These are phyloP conservation scores for Solenopsis fugax DNA, from an alignment of 1,140 invertebrate genomes.

Conservation along the genomic window DNA sequence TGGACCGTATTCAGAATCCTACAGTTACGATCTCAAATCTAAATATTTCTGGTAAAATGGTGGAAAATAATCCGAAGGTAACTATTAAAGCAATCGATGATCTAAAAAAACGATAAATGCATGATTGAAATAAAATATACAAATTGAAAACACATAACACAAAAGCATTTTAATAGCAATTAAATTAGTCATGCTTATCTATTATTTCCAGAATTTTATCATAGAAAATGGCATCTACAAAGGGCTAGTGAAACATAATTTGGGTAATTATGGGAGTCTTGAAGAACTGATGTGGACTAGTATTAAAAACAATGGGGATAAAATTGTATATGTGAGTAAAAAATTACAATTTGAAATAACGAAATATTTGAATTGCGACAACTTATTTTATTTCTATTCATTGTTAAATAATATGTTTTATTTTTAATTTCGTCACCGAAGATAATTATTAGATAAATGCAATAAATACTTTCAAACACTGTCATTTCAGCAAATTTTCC, in stretches of 20 bases:
- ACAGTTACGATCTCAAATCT: neutral
- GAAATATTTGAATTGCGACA: too few species aligned
- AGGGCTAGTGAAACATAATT: neutral
- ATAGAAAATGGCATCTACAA: conserved; percentile 53
- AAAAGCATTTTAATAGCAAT: neutral
- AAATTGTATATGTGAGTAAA: conserved; percentile 60
- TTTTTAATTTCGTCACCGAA: neutral
- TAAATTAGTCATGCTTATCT: neutral
- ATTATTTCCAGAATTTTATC: neutral
- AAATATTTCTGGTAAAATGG: neutral
- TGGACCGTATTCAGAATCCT: neutral
- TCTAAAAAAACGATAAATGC: neutral
- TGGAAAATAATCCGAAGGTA: neutral
- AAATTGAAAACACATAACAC: neutral
- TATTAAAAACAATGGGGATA: conserved; percentile 22
- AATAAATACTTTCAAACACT: neutral
- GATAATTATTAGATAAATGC: neutral
- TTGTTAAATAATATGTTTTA: too few species aligned
- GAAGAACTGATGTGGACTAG: conserved; percentile 60
- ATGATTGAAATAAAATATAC: neutral
- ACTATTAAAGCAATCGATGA: neutral
- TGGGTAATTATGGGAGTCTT: neutral
- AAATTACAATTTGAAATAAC: neutral
- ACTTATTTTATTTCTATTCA: too few species aligned
- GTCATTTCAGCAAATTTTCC: neutral